Evolutionary conservation across 1,140 invertebrate genomes (phyloP).

Genomic region (Pseudachorutes palmiensis): DNA sequence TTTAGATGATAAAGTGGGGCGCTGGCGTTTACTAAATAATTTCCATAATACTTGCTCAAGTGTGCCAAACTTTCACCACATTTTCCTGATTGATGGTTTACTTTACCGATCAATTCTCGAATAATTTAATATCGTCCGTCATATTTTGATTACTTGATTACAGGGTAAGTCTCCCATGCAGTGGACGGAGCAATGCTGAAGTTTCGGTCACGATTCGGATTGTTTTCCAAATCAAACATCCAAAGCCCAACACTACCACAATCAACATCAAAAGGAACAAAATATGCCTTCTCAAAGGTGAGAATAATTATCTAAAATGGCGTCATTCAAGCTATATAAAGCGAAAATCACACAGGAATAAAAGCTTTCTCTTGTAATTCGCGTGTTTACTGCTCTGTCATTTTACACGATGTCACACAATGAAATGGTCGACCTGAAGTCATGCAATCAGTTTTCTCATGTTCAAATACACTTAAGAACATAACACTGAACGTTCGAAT

Average conservation of each 20-base stretch:
- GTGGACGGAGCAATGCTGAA: constrained; percentile 30
- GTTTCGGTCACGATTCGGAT: constrained; percentile 28
- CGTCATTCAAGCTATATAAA: not conserved
- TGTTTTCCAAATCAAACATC: constrained; percentile 29
- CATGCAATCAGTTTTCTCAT: no score
- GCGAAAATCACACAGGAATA: not conserved
- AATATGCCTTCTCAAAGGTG: constrained; percentile 34
- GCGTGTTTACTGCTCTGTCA: no score
- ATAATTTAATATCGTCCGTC: no score
- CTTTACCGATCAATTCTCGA: no score
- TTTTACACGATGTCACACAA: no score
- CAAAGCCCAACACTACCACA: constrained; percentile 23
- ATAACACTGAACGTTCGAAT: no score
- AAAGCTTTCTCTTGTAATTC: not conserved
- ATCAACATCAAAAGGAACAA: constrained; percentile 33
- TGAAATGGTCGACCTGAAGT: no score
- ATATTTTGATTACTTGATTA: not conserved
- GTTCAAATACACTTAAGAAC: no score
- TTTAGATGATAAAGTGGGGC: not conserved
- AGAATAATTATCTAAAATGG: not conserved
- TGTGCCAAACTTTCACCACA: not conserved
- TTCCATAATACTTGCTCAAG: not conserved
- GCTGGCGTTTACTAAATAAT: not conserved
- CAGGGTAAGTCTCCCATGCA: constrained; percentile 33
- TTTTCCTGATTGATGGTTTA: no score